Base-by-base conservation (phyloP, 2,888 invertebrate genomes). In the Timema cristinae region DNA sequence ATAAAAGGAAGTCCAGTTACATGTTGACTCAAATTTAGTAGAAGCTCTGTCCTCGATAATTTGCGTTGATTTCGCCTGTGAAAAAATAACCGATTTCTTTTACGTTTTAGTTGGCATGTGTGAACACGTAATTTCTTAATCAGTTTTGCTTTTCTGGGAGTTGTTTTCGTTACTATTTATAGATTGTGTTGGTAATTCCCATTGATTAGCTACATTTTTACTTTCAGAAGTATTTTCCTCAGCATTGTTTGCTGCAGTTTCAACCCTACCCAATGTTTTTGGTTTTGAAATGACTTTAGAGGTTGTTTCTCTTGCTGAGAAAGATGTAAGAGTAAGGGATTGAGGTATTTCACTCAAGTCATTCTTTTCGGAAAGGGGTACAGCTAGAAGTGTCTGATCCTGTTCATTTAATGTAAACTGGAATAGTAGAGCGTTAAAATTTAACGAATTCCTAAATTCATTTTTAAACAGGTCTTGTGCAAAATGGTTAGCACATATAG, bases 401-500 rank as follows among this genome's bases (percentile, higher is more conserved):
- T 54, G 11, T 54, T 54, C 54, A 54, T 54, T 13, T n/a, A 54
- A 13, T 54, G 54, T 13, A 54, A 32, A 32, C 4, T 32, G 32
- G 32, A 32, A 32, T 32, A 4, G 54, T 54, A 54, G 11, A 13
- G 54, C 54, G 4, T 54, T n/a, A 11, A 11, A 54, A 54, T 4
- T 54, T 4, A 54, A 54, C 11, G 54, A 54, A 54, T 54, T 54
- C 1, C 1, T 1, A 54, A 13, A n/a, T 2, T 54, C 1, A 13
- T 54, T 54, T 54, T 54, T 54, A 54, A 54, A 54, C n/a, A 2
- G 54, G 11, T 54, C 54, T 54, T n/a, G 11, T 54, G 54, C n/a
- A 54, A 54, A 54, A n/a, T 54, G 54, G 11, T 54, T 54, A 54
- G 54, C 54, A 54, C 54, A 54, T 54, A 54, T 13, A 11, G n/a